These are phyloP conservation scores for Poecilia picta DNA, from an alignment of 2,797 vertebrate genomes.

Conservation along the genomic window DNA sequence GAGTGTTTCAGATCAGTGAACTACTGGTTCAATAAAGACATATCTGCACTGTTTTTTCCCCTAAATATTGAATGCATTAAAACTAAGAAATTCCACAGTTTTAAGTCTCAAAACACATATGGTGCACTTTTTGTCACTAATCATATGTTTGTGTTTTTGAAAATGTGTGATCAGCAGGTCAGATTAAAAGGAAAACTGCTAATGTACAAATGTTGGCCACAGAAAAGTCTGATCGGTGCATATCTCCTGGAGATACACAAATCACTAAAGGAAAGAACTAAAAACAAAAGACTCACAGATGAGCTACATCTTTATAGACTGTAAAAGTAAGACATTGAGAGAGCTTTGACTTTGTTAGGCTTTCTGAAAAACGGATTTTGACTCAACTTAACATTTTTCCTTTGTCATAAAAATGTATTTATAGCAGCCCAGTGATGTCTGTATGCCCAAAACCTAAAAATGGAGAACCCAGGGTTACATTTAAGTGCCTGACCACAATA, in stretches of 20 bases:
- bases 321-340: constrained; percentile 6
- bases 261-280: constrained; percentile 6
- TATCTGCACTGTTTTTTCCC: no score
- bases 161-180: neutral
- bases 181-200: neutral
- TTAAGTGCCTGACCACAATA: constrained; percentile 67
- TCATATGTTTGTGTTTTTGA: neutral
- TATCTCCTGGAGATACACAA: constrained; percentile 25
- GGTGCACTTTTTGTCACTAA: neutral
- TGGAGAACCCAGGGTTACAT: constrained; percentile 53
- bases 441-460: constrained; percentile 59
- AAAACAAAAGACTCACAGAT: neutral
- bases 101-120: neutral
- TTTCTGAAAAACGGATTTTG: constrained; percentile 41
- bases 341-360: neutral
- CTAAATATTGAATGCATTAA: neutral
- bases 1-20: neutral
- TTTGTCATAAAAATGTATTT: constrained; percentile 45
- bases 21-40: neutral
- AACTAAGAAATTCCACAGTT: neutral
- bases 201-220: neutral
- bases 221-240: neutral
- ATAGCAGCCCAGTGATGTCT: constrained; percentile 44
- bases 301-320: neutral
- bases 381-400: constrained; percentile 28